Evolutionary conservation across 2,113 vertebrate species (phyloP).

Genomic region (Caranx ignobilis): DNA sequence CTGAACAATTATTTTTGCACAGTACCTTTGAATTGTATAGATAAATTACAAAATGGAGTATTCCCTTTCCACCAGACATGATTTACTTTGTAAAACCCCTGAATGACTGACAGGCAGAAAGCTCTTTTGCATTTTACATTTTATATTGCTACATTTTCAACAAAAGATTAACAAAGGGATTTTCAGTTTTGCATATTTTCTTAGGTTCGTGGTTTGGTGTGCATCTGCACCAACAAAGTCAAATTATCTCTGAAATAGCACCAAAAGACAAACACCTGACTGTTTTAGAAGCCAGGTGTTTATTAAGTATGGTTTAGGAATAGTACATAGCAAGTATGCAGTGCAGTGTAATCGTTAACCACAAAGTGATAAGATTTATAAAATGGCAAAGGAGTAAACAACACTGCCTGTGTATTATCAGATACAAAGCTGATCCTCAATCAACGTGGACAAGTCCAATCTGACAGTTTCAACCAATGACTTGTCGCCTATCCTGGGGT

Average conservation of each 20-base stretch:
- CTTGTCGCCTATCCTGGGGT: conserved; percentile 45
- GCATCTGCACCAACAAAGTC: conserved; percentile 67
- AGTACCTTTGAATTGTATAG: conserved; percentile 83
- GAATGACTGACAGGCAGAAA: conserved; percentile 77
- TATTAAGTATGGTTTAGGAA: conserved; percentile 70
- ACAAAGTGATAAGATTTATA: conserved; percentile 75
- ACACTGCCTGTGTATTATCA: conserved; percentile 69
- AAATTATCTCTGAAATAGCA: conserved; percentile 81
- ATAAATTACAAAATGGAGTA: conserved; percentile 82
- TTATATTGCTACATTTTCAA: conserved; percentile 83
- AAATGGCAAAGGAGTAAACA: conserved; percentile 76
- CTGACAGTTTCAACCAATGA: conserved; percentile 28
- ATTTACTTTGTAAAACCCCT: conserved; percentile 79
- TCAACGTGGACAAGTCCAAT: conserved; percentile 55
- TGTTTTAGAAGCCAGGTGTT: conserved; percentile 66
- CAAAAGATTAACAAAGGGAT: conserved; percentile 66
- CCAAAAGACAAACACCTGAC: conserved; percentile 78
- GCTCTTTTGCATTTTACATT: conserved; percentile 68
- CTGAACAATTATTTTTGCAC: conserved; percentile 85
- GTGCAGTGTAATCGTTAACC: conserved; percentile 80
- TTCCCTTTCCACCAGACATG: conserved; percentile 81
- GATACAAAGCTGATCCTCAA: conserved; percentile 70
- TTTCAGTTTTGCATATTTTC: conserved; percentile 80
- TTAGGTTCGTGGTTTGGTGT: conserved; percentile 72
- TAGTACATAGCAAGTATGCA: conserved; percentile 75